Conservation (phyloP, 2,888 invertebrate genomes). For the Halictus ligatus region DNA sequence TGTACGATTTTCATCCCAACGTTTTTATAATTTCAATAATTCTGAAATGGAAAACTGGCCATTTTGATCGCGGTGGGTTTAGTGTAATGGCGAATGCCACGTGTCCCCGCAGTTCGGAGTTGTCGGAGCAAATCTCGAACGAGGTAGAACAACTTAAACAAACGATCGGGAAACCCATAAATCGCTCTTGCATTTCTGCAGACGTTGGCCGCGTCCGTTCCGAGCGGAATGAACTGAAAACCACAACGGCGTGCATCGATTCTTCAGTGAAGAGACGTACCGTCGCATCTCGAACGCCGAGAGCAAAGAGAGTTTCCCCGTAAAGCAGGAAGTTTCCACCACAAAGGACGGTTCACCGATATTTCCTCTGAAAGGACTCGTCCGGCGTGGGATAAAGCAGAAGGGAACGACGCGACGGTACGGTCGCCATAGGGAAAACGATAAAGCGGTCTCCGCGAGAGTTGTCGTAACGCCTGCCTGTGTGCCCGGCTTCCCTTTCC, state of each 20-base stretch:
- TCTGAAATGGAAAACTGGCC: too few relatives aligned
- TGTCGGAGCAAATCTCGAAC: background rate
- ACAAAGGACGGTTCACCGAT: slow-evolving; percentile 5
- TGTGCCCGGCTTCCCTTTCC: background rate
- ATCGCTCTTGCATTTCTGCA: background rate
- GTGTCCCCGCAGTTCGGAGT: background rate
- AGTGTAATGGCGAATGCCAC: too few relatives aligned
- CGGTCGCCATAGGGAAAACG: background rate
- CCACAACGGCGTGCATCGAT: background rate
- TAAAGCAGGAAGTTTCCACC: background rate
- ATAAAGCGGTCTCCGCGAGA: background rate
- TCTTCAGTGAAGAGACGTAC: background rate
- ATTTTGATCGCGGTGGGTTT: too few relatives aligned
- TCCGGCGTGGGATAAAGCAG: background rate
- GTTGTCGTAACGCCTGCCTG: background rate
- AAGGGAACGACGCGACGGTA: slow-evolving; percentile 1
- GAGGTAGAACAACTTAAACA: background rate
- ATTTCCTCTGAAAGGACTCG: slow-evolving; percentile 12
- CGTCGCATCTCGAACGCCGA: background rate
- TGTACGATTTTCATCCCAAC: too few relatives aligned
- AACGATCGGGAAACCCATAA: background rate
- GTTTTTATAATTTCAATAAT: too few relatives aligned
- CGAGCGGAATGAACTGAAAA: background rate
- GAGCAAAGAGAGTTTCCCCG: background rate
- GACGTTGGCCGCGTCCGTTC: background rate